Evolutionary conservation across 2,888 invertebrate species (phyloP).

Genomic region (Trisateles emortualis): DNA sequence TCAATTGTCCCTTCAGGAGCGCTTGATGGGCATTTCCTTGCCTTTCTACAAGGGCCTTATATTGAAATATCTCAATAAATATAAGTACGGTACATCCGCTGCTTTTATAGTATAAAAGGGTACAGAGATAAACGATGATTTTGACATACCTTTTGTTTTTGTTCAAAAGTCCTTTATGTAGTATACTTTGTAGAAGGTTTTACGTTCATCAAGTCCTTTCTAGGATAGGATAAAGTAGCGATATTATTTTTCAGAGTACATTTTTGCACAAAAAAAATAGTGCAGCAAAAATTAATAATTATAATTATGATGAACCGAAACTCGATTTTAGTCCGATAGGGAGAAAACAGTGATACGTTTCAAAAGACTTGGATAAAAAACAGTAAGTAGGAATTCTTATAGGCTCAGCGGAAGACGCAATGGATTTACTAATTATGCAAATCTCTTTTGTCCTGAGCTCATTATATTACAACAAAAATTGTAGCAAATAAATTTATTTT

Average conservation of each 20-base stretch:
- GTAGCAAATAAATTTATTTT: conserved; percentile 35
- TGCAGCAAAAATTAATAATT: too few species aligned
- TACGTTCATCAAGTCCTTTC: neutral
- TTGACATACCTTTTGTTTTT: conserved; percentile 1
- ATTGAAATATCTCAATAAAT: conserved; percentile 45
- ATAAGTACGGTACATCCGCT: conserved; percentile 29
- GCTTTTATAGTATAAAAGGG: conserved; percentile 13
- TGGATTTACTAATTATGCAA: conserved; percentile 57
- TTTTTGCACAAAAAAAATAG: too few species aligned
- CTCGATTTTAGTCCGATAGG: conserved; percentile 18
- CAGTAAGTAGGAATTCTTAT: conserved; percentile 26
- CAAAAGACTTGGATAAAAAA: conserved; percentile 4
- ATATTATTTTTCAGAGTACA: neutral
- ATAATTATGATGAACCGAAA: conserved; percentile 8
- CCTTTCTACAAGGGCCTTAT: conserved; percentile 32
- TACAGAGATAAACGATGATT: conserved; percentile 16
- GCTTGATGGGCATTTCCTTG: conserved; percentile 45
- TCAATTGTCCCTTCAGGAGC: conserved; percentile 53
- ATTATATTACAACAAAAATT: conserved; percentile 53
- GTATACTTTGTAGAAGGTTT: neutral
- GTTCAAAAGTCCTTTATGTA: conserved; percentile 4
- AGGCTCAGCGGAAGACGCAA: conserved; percentile 46
- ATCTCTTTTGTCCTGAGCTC: conserved; percentile 57
- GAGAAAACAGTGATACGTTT: conserved; percentile 16
- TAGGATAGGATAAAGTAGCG: neutral